Evolutionary conservation across 2,797 vertebrate genomes (phyloP).

Genomic region (Glyptemys insculpta): DNA sequence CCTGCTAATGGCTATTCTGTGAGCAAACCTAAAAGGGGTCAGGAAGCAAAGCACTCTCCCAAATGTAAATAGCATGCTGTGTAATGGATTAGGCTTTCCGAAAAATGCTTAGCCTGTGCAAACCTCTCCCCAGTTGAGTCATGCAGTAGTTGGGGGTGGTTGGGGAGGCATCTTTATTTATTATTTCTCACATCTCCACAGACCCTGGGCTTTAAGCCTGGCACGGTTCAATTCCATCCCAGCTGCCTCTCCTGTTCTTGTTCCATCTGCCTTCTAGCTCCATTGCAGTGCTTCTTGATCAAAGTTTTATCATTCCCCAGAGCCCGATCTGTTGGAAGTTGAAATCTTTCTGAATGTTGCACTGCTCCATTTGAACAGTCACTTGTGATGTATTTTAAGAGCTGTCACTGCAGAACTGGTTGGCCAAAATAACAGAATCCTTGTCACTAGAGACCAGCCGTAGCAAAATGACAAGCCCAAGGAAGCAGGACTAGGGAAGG

Average conservation of each 20-base stretch:
- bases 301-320: neutral
- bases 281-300: neutral
- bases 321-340: neutral
- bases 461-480: neutral
- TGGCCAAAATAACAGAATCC: neutral
- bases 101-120: neutral
- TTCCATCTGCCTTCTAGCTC: neutral
- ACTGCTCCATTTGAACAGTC: neutral
- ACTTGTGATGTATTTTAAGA: neutral
- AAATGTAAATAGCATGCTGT: neutral
- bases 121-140: neutral
- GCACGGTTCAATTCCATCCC: neutral
- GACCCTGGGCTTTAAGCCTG: neutral
- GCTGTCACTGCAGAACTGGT: neutral
- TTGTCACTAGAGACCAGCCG: neutral
- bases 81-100: neutral
- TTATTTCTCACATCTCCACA: neutral
- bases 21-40: neutral
- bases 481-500: neutral
- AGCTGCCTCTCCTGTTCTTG: neutral
- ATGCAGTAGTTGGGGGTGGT: neutral
- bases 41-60: neutral
- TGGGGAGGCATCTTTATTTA: neutral
- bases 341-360: neutral
- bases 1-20: neutral